Conservation (phyloP, 2,797 vertebrate species). For the Lates japonicus region DNA sequence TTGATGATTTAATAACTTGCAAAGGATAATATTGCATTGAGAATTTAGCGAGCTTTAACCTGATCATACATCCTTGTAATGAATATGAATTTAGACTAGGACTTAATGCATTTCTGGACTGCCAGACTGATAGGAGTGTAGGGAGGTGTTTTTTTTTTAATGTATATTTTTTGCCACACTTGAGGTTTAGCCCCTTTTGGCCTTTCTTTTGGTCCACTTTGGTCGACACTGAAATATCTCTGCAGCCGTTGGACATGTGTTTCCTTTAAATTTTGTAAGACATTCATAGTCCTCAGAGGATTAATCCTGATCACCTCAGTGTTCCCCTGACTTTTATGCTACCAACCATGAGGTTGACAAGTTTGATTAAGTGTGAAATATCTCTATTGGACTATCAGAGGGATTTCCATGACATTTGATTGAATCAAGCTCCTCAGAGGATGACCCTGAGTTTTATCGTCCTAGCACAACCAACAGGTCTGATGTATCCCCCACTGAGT, state of each 20-base stretch:
- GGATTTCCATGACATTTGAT: too few species aligned
- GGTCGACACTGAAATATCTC: neutral
- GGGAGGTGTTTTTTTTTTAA: neutral
- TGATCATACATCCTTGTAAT: neutral
- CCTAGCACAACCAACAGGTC: too few species aligned
- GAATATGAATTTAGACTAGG: neutral
- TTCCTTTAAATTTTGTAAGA: neutral
- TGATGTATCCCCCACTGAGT: too few species aligned
- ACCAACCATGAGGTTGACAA: neutral
- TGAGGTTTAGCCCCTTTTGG: neutral
- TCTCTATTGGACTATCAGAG: neutral
- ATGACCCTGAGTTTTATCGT: too few species aligned
- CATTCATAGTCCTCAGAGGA: neutral
- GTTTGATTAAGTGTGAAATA: neutral
- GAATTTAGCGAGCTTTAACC: neutral
- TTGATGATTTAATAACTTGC: slow-evolving; percentile 2
- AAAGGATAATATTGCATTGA: neutral
- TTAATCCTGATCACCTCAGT: neutral
- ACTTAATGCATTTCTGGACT: neutral
- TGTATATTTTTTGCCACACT: too few species aligned
- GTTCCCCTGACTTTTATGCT: neutral
- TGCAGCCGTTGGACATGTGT: neutral
- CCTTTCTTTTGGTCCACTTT: neutral
- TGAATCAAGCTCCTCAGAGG: too few species aligned
- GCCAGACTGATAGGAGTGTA: neutral